Evolutionary conservation across 1,140 invertebrate species (phyloP), one percentile per base, ranked within the genome.

Genomic region (Pseudomyrmex gracilis): DNA sequence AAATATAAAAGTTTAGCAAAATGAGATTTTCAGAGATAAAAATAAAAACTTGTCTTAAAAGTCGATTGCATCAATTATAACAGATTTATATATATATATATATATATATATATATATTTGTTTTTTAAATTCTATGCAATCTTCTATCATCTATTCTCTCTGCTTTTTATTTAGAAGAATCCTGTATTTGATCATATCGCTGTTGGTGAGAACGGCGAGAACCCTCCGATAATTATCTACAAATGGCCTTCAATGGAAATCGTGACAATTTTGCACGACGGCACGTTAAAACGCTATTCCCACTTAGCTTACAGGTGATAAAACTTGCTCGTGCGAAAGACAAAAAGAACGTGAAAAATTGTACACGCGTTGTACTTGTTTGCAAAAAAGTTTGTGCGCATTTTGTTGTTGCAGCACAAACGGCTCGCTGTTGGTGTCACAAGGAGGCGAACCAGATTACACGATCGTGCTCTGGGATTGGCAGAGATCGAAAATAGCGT

Each of bases 401-500:
- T 85, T 85, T 92, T 92, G n/a, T n/a, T n/a, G n/a, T n/a, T n/a
- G 10, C 88, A 98, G 98, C 89, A 95, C 96, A 2, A 96, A 97
- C 88, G 98, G 98, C 1, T 95, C 96, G 61, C 91, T 98, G 53
- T 93, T 99, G 51, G 97, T 97, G 3, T 98, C 98, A 0, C 97
- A 98, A 91, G 97, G 97, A 2, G 96, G 96, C 15, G 96, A 97
- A 80, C 98, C 98, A 0, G 98, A 99, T 93, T 98, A 96, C 90
- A 96, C 97, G 89, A 95, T 99, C 22, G 98, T 97, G 0, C 96
- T 99, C 71, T 99, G 98, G 98, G 95, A 97, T 87, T 99, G 98
- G 98, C 95, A 96, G 89, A 94, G 95, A 10, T 96, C 96, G 64
- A 95, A 94, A 82, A 97, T 98, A 80, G 94, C 98, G 20, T 94